Evolutionary conservation across 2,797 vertebrate genomes (phyloP).

Genomic region (Anomalospiza imberbis): DNA sequence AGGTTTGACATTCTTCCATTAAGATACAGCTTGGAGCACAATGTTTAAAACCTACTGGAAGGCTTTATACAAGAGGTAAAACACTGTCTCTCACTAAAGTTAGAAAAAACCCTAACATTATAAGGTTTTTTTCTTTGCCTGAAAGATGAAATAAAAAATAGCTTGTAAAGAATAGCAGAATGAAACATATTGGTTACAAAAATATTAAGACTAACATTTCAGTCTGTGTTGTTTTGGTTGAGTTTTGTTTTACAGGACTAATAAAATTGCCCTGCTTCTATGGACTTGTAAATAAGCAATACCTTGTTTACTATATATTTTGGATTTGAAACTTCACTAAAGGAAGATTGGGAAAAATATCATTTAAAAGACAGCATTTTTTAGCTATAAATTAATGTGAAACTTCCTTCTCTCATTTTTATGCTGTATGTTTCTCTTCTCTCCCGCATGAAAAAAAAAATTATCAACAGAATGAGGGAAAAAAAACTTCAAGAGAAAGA

Average conservation of each 20-base stretch:
- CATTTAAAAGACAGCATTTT: background rate
- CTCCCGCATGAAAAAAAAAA: background rate
- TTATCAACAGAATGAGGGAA: background rate
- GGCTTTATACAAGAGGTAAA: background rate
- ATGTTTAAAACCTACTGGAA: background rate
- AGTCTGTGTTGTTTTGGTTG: background rate
- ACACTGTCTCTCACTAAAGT: background rate
- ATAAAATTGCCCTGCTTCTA: background rate
- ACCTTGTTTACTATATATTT: background rate
- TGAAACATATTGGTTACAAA: background rate
- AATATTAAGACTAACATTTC: background rate
- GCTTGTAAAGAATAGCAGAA: background rate
- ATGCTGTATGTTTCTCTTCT: background rate
- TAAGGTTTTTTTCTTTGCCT: background rate
- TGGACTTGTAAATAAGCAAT: background rate
- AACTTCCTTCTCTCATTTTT: background rate
- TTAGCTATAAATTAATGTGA: background rate
- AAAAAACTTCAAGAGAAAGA: background rate
- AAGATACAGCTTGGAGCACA: background rate
- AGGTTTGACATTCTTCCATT: background rate
- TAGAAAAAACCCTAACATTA: rapidly evolving
- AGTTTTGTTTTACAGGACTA: background rate
- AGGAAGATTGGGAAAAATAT: background rate
- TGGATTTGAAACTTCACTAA: background rate
- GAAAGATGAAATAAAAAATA: background rate